phyloP scores from a whole-genome alignment of 2,888 invertebrate genomes.

The Eurytoma californica region DNA sequence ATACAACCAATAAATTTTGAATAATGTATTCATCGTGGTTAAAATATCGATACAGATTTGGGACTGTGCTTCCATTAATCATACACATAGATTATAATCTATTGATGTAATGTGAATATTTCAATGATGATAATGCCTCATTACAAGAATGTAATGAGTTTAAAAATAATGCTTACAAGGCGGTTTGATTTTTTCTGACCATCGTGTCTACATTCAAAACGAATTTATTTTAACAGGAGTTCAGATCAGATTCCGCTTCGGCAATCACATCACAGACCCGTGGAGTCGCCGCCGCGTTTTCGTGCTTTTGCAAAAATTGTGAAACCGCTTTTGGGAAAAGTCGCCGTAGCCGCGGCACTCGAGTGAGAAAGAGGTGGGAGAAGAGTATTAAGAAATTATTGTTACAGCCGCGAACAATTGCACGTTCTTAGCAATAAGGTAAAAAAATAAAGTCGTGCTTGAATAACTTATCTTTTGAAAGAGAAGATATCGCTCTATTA shows the following conservation, averaged over 20 bases:
- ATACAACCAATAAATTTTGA: too few relatives aligned
- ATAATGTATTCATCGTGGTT: too few relatives aligned
- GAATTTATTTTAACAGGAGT: too few relatives aligned
- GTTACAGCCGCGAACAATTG: conserved; percentile 35
- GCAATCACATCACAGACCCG: conserved; percentile 18
- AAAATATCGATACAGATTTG: too few relatives aligned
- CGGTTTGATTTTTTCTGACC: too few relatives aligned
- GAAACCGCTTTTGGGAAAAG: conserved; percentile 16
- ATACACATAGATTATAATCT: too few relatives aligned
- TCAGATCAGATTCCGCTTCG: background rate
- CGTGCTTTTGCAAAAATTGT: conserved; percentile 31
- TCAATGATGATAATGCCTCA: too few relatives aligned
- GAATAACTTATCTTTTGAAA: conserved; percentile 41
- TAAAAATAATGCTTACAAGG: too few relatives aligned
- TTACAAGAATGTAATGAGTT: too few relatives aligned
- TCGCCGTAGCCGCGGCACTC: conserved; percentile 5
- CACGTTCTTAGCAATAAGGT: conserved; percentile 17
- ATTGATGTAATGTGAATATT: too few relatives aligned
- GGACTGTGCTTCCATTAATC: too few relatives aligned
- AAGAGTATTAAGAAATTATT: conserved; percentile 29
- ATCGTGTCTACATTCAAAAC: too few relatives aligned
- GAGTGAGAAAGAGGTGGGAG: background rate
- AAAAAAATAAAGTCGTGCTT: conserved; percentile 32
- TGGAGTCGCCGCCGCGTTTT: conserved; percentile 2
- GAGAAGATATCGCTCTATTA: conserved; percentile 1